phyloP scores from a whole-genome alignment of 2,888 invertebrate genomes.

The Ectobius pallidus region DNA sequence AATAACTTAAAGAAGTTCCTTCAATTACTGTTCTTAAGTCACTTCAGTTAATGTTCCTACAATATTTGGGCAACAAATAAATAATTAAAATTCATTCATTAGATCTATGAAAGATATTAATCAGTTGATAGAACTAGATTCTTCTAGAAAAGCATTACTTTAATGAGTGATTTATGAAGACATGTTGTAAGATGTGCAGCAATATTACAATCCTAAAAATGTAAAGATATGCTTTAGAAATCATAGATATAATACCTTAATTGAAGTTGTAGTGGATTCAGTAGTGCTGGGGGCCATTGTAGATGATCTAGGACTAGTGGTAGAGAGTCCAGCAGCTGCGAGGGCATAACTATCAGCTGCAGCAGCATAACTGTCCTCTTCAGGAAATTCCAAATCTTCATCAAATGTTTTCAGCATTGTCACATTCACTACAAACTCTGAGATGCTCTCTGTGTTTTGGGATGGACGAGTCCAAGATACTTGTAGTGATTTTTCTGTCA shows the following conservation, averaged over 20 bases:
- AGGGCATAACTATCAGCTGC: constrained; percentile 33
- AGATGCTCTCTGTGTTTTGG: constrained; percentile 68
- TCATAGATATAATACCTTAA: not conserved
- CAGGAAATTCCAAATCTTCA: constrained; percentile 40
- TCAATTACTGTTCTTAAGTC: too few relatives aligned
- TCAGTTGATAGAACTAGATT: too few relatives aligned
- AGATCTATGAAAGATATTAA: too few relatives aligned
- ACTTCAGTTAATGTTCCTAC: too few relatives aligned
- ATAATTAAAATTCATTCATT: too few relatives aligned
- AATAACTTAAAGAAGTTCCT: too few relatives aligned
- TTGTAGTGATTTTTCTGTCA: constrained; percentile 73
- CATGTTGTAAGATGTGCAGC: too few relatives aligned
- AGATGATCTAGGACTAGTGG: constrained; percentile 52
- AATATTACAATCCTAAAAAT: too few relatives aligned
- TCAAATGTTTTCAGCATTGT: constrained; percentile 75
- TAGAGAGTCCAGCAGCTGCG: constrained; percentile 54
- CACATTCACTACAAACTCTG: constrained; percentile 73
- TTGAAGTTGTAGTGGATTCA: not conserved
- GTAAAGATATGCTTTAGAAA: too few relatives aligned
- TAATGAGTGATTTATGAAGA: too few relatives aligned
- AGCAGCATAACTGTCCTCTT: constrained; percentile 41
- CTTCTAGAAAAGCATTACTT: too few relatives aligned
- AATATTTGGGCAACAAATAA: too few relatives aligned
- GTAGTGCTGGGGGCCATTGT: constrained; percentile 18
- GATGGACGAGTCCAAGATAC: constrained; percentile 73